These are phyloP conservation scores for Erythrolamprus reginae DNA, from an alignment of 2,113 vertebrate species.

Conservation along the genomic window DNA sequence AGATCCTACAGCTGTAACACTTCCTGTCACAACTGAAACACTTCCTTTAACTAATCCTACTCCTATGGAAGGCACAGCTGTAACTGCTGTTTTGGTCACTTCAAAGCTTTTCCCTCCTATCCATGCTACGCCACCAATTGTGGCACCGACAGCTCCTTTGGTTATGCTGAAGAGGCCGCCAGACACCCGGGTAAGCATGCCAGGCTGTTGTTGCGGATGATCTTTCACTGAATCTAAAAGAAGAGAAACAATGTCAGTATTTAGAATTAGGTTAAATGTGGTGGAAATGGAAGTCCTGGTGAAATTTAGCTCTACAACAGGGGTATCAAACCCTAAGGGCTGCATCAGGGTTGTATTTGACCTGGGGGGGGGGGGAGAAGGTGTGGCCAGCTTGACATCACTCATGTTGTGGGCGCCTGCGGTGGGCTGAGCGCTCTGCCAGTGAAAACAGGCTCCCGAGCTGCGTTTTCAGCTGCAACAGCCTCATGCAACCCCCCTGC, in stretches of 20 bases:
- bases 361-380: no score
- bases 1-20: conserved; percentile 86
- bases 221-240: conserved; percentile 79
- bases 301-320: not conserved
- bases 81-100: conserved; percentile 90
- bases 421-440: no score
- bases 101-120: conserved; percentile 91
- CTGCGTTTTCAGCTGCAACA: no score
- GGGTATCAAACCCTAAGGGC: no score
- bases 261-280: not conserved
- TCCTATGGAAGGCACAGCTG: conserved; percentile 84
- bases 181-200: conserved; percentile 88
- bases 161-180: conserved; percentile 91
- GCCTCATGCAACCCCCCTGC: no score
- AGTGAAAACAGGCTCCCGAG: no score
- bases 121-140: conserved; percentile 89
- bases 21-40: conserved; percentile 87
- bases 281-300: not conserved
- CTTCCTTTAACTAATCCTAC: conserved; percentile 90
- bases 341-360: no score
- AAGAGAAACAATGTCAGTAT: conserved; percentile 34
- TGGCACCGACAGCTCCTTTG: conserved; percentile 90
- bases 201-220: conserved; percentile 82
- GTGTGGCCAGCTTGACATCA: no score
- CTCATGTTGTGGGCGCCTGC: no score